These are phyloP conservation scores for Embiotoca jacksoni DNA, from an alignment of 2,113 vertebrate genomes.

Conservation along the genomic window DNA sequence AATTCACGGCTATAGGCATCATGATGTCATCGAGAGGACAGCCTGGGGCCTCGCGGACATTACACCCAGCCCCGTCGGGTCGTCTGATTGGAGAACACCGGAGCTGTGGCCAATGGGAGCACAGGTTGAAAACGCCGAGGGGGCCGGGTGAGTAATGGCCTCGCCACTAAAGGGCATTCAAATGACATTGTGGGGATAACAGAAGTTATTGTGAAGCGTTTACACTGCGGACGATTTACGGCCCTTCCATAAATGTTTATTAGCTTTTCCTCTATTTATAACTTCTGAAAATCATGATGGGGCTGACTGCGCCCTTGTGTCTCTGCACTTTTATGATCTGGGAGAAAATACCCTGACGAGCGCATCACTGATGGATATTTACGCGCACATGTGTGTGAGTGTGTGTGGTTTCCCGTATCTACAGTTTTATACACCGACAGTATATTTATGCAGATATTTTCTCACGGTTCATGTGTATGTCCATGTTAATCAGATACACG, in stretches of 20 bases:
- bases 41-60: conserved; percentile 23
- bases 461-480: conserved; percentile 13
- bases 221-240: conserved; percentile 83
- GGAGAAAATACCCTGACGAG: conserved; percentile 66
- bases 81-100: conserved; percentile 59
- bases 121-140: conserved; percentile 35
- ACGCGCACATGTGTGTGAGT: conserved; percentile 44
- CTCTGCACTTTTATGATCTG: conserved; percentile 81
- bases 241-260: conserved; percentile 85
- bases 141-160: conserved; percentile 72
- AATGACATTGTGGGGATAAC: conserved; percentile 83
- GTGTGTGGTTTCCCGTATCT: neutral
- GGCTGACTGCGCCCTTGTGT: conserved; percentile 71
- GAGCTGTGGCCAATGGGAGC: conserved; percentile 55
- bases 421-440: conserved; percentile 5
- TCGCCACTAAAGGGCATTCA: conserved; percentile 75
- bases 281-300: conserved; percentile 81
- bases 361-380: conserved; percentile 70
- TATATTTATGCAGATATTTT: conserved; percentile 31
- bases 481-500: conserved; percentile 21
- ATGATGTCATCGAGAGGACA: conserved; percentile 67
- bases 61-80: conserved; percentile 31
- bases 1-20: conserved; percentile 58
- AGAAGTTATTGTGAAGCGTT: conserved; percentile 82
- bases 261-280: conserved; percentile 87